phyloP scores from a whole-genome alignment of 2,797 vertebrate genomes.

The Gobio occitaniae region DNA sequence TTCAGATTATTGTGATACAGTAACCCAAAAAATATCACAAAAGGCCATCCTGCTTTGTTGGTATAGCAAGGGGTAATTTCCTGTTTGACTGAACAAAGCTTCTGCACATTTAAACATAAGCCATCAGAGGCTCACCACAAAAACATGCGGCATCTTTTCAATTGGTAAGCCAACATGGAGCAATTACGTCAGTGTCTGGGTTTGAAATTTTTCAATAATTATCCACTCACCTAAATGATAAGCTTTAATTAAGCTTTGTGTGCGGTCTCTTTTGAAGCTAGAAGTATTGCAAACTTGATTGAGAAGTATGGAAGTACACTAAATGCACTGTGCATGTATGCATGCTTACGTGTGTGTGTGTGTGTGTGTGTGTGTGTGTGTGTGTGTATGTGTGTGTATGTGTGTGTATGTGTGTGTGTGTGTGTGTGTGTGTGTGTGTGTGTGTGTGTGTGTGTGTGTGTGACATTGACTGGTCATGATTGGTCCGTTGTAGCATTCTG shows the following conservation, averaged over 20 bases:
- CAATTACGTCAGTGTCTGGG: neutral
- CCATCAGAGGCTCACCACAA: neutral
- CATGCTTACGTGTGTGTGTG: neutral
- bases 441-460: neutral
- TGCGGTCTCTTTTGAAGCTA: neutral
- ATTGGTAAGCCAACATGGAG: neutral
- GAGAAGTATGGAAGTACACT: neutral
- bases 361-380: neutral
- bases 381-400: no score
- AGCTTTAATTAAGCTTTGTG: neutral
- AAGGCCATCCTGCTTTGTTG: neutral
- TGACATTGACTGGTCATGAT: neutral
- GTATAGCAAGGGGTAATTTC: neutral
- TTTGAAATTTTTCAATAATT: neutral
- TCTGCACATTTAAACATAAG: neutral
- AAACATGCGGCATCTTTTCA: neutral
- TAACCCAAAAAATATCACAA: neutral
- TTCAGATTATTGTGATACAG: neutral
- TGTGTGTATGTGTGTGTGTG: no score
- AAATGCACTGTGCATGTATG: neutral
- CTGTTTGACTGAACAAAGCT: conserved; percentile 3
- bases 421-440: neutral
- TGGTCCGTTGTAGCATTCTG: neutral
- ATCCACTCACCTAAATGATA: neutral
- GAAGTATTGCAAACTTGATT: neutral